These are phyloP conservation scores for Cacoxenus indagator DNA, from an alignment of 2,888 invertebrate genomes.

Conservation along the genomic window DNA sequence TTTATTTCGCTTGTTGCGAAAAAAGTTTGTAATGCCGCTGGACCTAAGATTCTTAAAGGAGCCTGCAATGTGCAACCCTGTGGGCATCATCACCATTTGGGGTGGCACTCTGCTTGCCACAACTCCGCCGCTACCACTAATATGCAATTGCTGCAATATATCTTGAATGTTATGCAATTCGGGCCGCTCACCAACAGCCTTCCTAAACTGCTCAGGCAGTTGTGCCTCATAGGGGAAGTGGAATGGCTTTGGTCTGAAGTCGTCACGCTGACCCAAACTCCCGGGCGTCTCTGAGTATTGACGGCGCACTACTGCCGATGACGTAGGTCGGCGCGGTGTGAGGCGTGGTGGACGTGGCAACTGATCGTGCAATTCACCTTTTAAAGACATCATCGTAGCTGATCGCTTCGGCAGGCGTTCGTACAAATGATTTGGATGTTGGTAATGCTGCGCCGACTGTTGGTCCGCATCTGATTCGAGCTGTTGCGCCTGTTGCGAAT, in stretches of 20 bases:
- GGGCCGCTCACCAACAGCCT: slow-evolving; percentile 43
- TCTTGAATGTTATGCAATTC: slow-evolving; percentile 68
- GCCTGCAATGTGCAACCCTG: slow-evolving; percentile 66
- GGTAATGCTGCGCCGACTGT: background rate
- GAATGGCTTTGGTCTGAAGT: slow-evolving; percentile 66
- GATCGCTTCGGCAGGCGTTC: slow-evolving; percentile 64
- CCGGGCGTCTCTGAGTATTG: slow-evolving; percentile 56
- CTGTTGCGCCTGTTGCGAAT: slow-evolving; percentile 26
- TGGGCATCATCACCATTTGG: slow-evolving; percentile 60
- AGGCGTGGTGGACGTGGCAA: slow-evolving; percentile 62
- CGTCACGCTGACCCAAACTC: slow-evolving; percentile 45
- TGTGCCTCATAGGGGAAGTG: slow-evolving; percentile 68
- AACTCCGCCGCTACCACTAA: slow-evolving; percentile 33
- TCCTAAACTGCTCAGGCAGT: slow-evolving; percentile 66
- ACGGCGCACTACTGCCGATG: slow-evolving; percentile 49
- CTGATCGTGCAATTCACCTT: slow-evolving; percentile 58
- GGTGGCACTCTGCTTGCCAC: slow-evolving; percentile 44
- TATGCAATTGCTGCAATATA: slow-evolving; percentile 62
- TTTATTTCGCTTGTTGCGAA: slow-evolving; percentile 65
- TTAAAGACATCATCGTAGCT: slow-evolving; percentile 63
- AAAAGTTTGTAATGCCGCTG: slow-evolving; percentile 66
- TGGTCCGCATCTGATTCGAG: slow-evolving; percentile 21
- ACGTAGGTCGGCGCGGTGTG: slow-evolving; percentile 54
- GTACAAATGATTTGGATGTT: slow-evolving; percentile 51
- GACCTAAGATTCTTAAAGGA: slow-evolving; percentile 67